Conservation (phyloP, 2,888 invertebrate species). For the Ptycholaimellus sp. region DNA sequence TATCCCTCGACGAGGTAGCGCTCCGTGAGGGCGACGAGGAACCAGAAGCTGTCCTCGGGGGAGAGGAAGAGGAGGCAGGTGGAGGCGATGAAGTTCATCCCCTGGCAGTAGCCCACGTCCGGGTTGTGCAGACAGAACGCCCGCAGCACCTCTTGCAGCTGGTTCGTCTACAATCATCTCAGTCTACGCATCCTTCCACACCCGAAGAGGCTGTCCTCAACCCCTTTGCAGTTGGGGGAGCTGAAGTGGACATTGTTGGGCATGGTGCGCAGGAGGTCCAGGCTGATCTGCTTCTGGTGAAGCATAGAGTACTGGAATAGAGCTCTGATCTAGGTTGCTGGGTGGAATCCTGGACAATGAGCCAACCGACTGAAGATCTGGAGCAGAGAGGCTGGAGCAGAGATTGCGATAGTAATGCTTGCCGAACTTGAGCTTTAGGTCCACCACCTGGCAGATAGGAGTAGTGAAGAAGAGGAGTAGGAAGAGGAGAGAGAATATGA, state of each 20-base stretch:
- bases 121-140: conserved; percentile 35
- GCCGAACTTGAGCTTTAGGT: conserved; percentile 29
- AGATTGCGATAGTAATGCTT: conserved; percentile 31
- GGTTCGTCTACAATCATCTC: conserved; percentile 26
- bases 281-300: conserved; percentile 33
- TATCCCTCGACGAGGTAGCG: conserved; percentile 32
- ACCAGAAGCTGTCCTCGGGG: conserved; percentile 35
- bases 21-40: conserved; percentile 34
- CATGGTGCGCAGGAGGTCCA: conserved; percentile 35
- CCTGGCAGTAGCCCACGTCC: conserved; percentile 34
- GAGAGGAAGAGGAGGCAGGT: conserved; percentile 33
- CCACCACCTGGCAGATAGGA: conserved; percentile 25
- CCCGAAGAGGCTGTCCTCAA: conserved; percentile 14
- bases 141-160: conserved; percentile 32
- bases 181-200: neutral
- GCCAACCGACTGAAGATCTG: conserved; percentile 25
- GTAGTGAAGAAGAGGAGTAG: too few species aligned
- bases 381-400: conserved; percentile 27
- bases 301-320: conserved; percentile 28
- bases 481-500: neutral
- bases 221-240: conserved; percentile 31
- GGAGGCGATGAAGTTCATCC: conserved; percentile 35
- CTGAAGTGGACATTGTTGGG: conserved; percentile 34
- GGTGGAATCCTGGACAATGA: neutral
- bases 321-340: too few species aligned